Evolutionary conservation across 2,888 invertebrate genomes (phyloP).

Genomic region (Philhelius pedissequus): DNA sequence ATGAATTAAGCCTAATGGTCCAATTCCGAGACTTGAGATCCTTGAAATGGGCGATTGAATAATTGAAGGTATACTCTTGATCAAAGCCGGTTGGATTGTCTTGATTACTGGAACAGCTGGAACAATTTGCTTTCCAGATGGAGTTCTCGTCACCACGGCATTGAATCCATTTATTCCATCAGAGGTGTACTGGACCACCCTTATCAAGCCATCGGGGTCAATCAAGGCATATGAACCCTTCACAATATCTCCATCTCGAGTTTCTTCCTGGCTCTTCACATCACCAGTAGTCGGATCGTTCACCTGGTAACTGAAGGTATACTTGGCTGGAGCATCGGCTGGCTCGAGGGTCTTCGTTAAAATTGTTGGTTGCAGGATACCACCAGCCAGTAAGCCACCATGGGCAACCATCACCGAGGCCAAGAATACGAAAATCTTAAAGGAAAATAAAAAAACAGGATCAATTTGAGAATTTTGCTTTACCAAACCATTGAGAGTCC

Average conservation of each 20-base stretch:
- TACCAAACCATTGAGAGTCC: background rate
- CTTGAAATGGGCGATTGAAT: background rate
- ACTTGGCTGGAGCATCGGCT: conserved; percentile 36
- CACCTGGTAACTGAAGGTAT: conserved; percentile 70
- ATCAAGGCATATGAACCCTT: conserved; percentile 70
- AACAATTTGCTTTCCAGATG: conserved; percentile 52
- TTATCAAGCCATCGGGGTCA: conserved; percentile 70
- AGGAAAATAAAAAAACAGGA: background rate
- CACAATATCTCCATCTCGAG: conserved; percentile 70
- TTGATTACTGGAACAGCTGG: conserved; percentile 27
- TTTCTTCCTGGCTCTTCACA: conserved; percentile 70
- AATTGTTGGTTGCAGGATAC: conserved; percentile 24
- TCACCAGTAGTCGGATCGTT: conserved; percentile 70
- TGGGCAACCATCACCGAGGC: conserved; percentile 24
- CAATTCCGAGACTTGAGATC: background rate
- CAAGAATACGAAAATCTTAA: conserved; percentile 22
- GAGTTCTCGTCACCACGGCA: conserved; percentile 67
- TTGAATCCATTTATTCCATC: conserved; percentile 71
- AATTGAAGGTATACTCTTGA: conserved; percentile 2
- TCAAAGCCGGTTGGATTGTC: conserved; percentile 39
- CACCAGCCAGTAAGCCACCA: conserved; percentile 12
- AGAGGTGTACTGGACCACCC: conserved; percentile 70
- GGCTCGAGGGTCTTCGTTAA: conserved; percentile 8
- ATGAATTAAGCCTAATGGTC: background rate
- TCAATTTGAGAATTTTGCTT: background rate